Base-by-base conservation (phyloP, 2,113 vertebrate species). In the Melanerpes aurifrons region DNA sequence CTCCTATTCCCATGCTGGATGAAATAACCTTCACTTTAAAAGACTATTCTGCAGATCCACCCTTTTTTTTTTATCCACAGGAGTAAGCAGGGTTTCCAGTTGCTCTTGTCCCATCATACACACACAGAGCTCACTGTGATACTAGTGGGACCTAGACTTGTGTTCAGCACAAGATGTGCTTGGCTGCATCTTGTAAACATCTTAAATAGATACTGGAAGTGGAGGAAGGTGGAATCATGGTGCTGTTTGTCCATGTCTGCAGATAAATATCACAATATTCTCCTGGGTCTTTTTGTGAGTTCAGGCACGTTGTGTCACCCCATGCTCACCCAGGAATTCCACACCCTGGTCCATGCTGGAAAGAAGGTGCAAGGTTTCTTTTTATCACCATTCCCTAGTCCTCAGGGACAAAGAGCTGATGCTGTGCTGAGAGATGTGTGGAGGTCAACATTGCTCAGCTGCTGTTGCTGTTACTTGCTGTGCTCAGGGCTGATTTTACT, bases 61-160 rank as follows among this genome's bases (percentile, higher is more conserved):
- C 18, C 47, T 82, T 64, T 5, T 37, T 24, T 86, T 64, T 5
- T 37, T 21, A 74, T 37, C 50, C 45, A 12, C 6, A 6, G 54
- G 43, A 48, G 4, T 21, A 9, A 4, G 48, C n/a, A 16, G 66
- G 29, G 53, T 16, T 26, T 21, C 6, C 7, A 26, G 81, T 24
- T 37, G 25, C 45, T 58, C 47, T 59, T 3, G 3, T 79, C 19
- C 62, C 3, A 2, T 35, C 48, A 26, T 7, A 3, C 15, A 3
- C 4, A 19, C 15, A 29, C 20, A 17, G 31, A 37, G 6, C 28
- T 76, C 1, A 0, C 29, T 56, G 53, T 73, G 67, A 31, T 13
- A 3, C 43, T 9, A 7, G 59, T 54, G 53, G 32, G 53, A 83
- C 57, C 19, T 4, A n/a, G 29, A 18, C 10, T 10, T 0, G 0